Evolutionary conservation across 2,888 invertebrate genomes (phyloP), one percentile per base, ranked within the genome.

Genomic region (Tinea pellionella): DNA sequence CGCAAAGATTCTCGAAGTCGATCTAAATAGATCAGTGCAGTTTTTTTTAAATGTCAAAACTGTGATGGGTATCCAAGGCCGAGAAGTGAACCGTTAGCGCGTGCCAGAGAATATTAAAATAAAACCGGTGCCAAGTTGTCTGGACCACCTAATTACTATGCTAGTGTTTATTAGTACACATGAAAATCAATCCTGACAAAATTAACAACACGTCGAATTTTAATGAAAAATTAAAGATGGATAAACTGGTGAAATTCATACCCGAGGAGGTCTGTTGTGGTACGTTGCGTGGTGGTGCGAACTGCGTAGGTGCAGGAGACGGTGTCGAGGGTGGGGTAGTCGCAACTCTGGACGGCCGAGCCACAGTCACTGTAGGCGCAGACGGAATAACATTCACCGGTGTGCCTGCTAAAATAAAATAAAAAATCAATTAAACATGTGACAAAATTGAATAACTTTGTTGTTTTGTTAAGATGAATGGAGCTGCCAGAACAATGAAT

Each of bases 251-350:
- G n/a, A 24, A 24, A 12, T 29, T 59, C 69, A 73, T 65, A 85
- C 85, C 81, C 64, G 85, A 82, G 66, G 85, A 81, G 63, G 79
- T 77, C 60, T 81, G 80, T 43, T 30, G 55, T 19, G 19, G 55
- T 19, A 24, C 24, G 19, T 60, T 60, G 47, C 65, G 64, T 61
- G 65, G 64, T 59, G 62, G 63, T 13, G 64, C 57, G 59, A 65
- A 66, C 57, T 64, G 63, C 37, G 64, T 62, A 47, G 62, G 61
- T 61, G 24, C 61, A 58, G 61, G 60, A 29, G 61, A 41, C 37
- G 60, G 62, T 19, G 62, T 42, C 60, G 59, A 19, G 51, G 60
- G 24, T 0, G 66, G 63, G 63, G 65, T 63, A 30, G 62, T 53
- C 59, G 59, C 58, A 18, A 64, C 62, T 61, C 55, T 66, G 61